phyloP scores from a whole-genome alignment of 2,888 invertebrate species.

The Hemithea aestivaria region DNA sequence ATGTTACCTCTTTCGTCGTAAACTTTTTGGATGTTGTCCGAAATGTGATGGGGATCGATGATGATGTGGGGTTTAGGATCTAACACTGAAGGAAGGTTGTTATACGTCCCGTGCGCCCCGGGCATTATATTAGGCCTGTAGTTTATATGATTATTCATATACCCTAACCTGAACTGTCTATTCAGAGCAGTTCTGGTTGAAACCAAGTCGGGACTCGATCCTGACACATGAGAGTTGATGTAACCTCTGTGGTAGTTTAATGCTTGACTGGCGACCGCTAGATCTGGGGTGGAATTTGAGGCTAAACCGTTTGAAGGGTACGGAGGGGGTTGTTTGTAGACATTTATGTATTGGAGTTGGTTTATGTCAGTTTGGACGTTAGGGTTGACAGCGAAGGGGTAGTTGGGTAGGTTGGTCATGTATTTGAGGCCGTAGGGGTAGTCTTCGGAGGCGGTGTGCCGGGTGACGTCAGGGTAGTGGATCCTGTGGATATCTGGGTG shows the following conservation, averaged over 20 bases:
- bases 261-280: constrained; percentile 85
- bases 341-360: constrained; percentile 80
- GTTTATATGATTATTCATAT: constrained; percentile 57
- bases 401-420: constrained; percentile 56
- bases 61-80: constrained; percentile 75
- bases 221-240: constrained; percentile 81
- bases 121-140: constrained; percentile 57
- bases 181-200: constrained; percentile 84
- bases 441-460: constrained; percentile 68
- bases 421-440: constrained; percentile 57
- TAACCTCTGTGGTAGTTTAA: constrained; percentile 67
- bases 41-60: constrained; percentile 77
- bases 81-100: constrained; percentile 82
- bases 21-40: constrained; percentile 80
- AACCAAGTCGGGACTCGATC: constrained; percentile 88
- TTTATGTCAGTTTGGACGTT: constrained; percentile 64
- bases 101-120: constrained; percentile 84
- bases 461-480: constrained; percentile 83
- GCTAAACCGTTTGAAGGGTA: constrained; percentile 88
- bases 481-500: constrained; percentile 86
- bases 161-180: constrained; percentile 59
- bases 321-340: constrained; percentile 91
- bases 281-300: constrained; percentile 90
- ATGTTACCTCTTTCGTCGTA: constrained; percentile 82
- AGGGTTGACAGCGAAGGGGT: constrained; percentile 64